Evolutionary conservation across 2,888 invertebrate genomes (phyloP).

Genomic region (Pterostichus madidus): DNA sequence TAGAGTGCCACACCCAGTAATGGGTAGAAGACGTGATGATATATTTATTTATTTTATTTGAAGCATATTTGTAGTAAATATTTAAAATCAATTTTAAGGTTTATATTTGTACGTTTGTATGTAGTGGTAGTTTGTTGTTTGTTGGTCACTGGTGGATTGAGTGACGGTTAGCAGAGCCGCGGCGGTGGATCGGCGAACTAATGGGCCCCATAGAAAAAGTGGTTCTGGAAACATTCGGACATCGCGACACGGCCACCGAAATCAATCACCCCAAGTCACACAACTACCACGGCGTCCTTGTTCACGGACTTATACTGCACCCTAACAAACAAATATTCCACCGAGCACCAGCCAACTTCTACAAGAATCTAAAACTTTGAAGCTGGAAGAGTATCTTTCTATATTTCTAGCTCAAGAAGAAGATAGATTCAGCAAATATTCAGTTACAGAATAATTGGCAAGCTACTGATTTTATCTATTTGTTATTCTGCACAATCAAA

Average conservation of each 20-base stretch:
- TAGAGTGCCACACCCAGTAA: too few species aligned
- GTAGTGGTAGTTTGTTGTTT: background rate
- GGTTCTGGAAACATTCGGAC: conserved; percentile 35
- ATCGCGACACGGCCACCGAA: conserved; percentile 15
- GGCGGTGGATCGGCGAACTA: conserved; percentile 31
- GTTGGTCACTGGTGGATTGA: conserved; percentile 31
- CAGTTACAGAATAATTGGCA: too few species aligned
- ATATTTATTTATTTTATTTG: too few species aligned
- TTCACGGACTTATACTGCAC: background rate
- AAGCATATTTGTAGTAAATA: too few species aligned
- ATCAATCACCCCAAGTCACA: conserved; percentile 12
- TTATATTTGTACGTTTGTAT: too few species aligned
- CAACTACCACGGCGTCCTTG: background rate
- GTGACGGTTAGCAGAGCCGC: conserved; percentile 36
- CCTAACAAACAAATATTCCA: background rate
- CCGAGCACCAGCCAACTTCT: too few species aligned
- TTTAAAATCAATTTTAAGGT: too few species aligned
- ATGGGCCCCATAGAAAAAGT: conserved; percentile 55
- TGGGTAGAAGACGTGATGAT: too few species aligned
- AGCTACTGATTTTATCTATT: too few species aligned
- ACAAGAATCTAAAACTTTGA: too few species aligned
- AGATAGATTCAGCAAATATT: too few species aligned
- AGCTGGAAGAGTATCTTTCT: background rate
- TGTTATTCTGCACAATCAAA: too few species aligned
- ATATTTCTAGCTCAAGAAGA: background rate